A percentile compares a stretch with the other conserved stretches of the same genome.
Evolutionary conservation across 2,888 invertebrate species (phyloP).

Genomic region (Brachycybe producta): DNA sequence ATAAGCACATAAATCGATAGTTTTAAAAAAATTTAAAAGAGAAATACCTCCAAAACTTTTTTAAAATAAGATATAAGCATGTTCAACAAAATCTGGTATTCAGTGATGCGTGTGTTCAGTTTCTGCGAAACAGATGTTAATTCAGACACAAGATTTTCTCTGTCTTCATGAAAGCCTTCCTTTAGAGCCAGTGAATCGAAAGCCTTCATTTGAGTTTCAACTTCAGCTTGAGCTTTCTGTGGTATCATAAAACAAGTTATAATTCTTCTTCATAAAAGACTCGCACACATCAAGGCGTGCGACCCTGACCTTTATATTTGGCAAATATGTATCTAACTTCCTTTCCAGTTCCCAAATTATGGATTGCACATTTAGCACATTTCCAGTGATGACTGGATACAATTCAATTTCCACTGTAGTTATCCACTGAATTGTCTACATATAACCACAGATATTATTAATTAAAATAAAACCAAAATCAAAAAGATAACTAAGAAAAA

Average conservation of each 20-base stretch:
- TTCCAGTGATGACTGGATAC: conserved; percentile 57
- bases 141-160: conserved; percentile 50
- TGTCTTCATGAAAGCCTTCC: conserved; percentile 42
- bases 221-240: conserved; percentile 48
- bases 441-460: conserved; percentile 2
- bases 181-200: conserved; percentile 50
- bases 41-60: conserved; percentile 44
- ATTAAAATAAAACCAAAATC: not conserved
- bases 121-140: conserved; percentile 51
- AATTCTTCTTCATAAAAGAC: not conserved
- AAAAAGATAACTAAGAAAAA: too few species aligned
- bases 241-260: not conserved
- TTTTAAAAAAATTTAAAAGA: not conserved
- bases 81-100: conserved; percentile 56
- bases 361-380: conserved; percentile 45
- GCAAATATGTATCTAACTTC: conserved; percentile 20
- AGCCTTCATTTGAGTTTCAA: conserved; percentile 47
- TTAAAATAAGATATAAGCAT: conserved; percentile 57
- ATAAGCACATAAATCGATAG: not conserved
- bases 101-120: conserved; percentile 50
- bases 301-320: conserved; percentile 14
- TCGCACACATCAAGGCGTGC: too few species aligned
- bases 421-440: conserved; percentile 34
- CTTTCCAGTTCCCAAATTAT: conserved; percentile 44
- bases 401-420: conserved; percentile 52